phyloP scores from a whole-genome alignment of 2,797 vertebrate species.

The Typhlichthys subterraneus region DNA sequence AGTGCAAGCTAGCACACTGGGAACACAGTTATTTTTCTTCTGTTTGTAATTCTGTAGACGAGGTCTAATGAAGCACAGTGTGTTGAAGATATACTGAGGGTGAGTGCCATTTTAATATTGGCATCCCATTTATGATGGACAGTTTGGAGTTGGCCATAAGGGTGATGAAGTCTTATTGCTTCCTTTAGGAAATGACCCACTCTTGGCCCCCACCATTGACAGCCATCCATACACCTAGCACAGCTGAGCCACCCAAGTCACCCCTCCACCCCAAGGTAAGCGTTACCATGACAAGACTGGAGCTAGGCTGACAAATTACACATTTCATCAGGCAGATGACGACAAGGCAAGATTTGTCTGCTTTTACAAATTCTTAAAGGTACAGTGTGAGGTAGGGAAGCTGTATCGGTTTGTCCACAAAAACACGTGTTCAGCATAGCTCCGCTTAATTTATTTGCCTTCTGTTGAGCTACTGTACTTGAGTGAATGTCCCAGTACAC shows the following conservation, averaged over 20 bases:
- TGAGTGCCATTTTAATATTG: conserved; percentile 61
- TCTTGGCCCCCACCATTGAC: conserved; percentile 92
- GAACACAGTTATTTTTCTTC: neutral
- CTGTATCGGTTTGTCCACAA: no score
- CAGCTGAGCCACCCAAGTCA: conserved; percentile 81
- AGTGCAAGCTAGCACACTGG: no score
- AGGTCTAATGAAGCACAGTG: conserved; percentile 83
- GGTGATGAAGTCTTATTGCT: neutral
- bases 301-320: neutral
- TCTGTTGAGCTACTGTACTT: no score
- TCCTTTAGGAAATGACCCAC: conserved; percentile 91
- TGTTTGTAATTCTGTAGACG: conserved; percentile 63
- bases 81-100: conserved; percentile 92
- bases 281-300: neutral
- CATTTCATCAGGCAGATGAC: neutral
- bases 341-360: no score
- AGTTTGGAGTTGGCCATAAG: no score
- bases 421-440: no score
- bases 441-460: no score
- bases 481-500: no score
- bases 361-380: no score
- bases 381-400: no score
- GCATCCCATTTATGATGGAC: neutral
- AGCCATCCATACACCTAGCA: conserved; percentile 83
- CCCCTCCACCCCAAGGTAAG: conserved; percentile 84